Evolutionary conservation across 2,113 vertebrate species (phyloP), one percentile per base, ranked within the genome.

Genomic region (Cromileptes altivelis): DNA sequence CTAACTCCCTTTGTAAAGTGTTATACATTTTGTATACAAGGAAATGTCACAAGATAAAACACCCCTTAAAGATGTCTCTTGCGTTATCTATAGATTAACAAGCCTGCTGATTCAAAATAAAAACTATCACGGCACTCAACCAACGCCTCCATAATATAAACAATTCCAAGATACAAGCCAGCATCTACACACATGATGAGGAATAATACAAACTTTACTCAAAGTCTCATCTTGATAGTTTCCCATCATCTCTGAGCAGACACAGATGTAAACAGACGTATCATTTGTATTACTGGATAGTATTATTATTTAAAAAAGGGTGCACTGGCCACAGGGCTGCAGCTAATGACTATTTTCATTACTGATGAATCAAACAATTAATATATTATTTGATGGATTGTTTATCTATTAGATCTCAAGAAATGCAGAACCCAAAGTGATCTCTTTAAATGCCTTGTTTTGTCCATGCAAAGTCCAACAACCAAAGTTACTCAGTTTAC

Each of bases 241-340:
- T 53, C 1, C n/a, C 15, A 40, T 63, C 56, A 49, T 72, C 69
- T 71, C 40, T 49, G 18, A 13, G 13, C 6, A 0, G 57, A 63
- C 37, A 58, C 33, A 63, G 21, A 72, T 69, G 30, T 67, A 74
- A 78, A 81, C 70, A 23, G 10, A 55, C 25, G 8, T 12, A n/a
- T 25, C 0, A 63, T 64, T 50, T 9, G 27, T 27, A 13, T n/a
- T 3, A 61, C 3, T 58, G 7, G 21, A 4, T 5, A 30, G 30
- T 30, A 30, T 4, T 30, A 56, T 8, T 25, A 25, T 47, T 65
- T 7, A 18, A 25, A 42, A 56, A 4, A 56, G 23, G 3, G 3
- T 27, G n/a, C 40, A 45, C 40, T 25, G 27, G 18, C 63, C 65
- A 37, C 7, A 9, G 7, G 19, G 52, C 12, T 49, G 25, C 63